Percentiles rank a stretch among this genome's conserved stretches.
phyloP scores from a whole-genome alignment of 2,797 vertebrate species.

The Platalea minor region DNA sequence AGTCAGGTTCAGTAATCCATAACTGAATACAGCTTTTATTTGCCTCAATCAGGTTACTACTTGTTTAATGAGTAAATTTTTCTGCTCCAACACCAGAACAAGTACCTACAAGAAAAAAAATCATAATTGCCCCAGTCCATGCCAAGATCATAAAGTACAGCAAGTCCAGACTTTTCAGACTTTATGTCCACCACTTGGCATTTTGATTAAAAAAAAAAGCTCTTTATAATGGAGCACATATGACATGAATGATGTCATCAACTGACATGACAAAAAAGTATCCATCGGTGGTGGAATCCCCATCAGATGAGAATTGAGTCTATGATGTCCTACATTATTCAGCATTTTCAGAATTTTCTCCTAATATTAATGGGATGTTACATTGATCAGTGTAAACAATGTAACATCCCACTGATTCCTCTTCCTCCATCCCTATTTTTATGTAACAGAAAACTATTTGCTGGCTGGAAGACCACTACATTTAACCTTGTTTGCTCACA shows the following conservation, averaged over 20 bases:
- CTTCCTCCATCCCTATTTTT: background rate
- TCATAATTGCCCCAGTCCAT: background rate
- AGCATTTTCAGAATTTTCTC: background rate
- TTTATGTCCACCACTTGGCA: background rate
- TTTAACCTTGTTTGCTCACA: background rate
- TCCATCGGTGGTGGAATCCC: background rate
- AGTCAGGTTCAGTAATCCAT: background rate
- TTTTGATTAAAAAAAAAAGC: background rate
- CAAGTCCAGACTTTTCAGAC: conserved; percentile 14
- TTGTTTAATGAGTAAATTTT: background rate
- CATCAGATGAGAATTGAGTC: background rate
- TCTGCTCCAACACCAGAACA: background rate
- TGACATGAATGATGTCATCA: background rate
- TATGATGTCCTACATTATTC: background rate
- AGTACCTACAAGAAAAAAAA: conserved; percentile 19
- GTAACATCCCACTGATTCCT: background rate
- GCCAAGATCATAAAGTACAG: background rate
- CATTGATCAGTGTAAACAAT: background rate
- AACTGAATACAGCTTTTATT: background rate
- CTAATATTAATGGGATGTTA: background rate
- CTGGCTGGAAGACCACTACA: background rate
- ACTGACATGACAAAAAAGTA: background rate
- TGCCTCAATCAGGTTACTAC: background rate
- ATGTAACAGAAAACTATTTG: background rate
- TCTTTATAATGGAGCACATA: background rate